These are phyloP conservation scores for Rana temporaria DNA, from an alignment of 2,113 vertebrate species.

Conservation along the genomic window DNA sequence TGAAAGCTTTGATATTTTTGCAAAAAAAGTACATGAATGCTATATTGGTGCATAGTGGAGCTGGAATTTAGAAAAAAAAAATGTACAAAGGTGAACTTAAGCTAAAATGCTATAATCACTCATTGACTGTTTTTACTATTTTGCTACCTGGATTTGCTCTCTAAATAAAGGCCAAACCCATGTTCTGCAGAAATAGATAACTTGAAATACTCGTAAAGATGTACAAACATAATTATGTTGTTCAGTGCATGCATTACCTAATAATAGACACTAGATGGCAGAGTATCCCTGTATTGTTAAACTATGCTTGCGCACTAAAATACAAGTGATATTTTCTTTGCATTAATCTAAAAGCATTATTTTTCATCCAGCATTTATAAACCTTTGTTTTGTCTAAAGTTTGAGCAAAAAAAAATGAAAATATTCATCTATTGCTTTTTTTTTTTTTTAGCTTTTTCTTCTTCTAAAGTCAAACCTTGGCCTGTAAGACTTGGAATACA, in stretches of 20 bases:
- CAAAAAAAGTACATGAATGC: too few relatives aligned
- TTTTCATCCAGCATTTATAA: constrained; percentile 25
- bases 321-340: constrained; percentile 8
- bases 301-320: not conserved
- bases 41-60: too few relatives aligned
- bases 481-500: not conserved
- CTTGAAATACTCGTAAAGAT: too few relatives aligned
- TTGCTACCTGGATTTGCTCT: too few relatives aligned
- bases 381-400: constrained; percentile 28
- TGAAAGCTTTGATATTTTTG: too few relatives aligned
- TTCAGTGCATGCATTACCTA: not conserved
- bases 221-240: not conserved
- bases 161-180: too few relatives aligned
- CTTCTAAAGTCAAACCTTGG: not conserved
- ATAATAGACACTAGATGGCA: constrained; percentile 46
- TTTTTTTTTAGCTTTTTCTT: not conserved
- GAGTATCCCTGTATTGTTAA: not conserved
- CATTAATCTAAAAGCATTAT: not conserved
- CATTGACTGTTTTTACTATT: too few relatives aligned
- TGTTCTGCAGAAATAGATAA: too few relatives aligned
- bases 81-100: too few relatives aligned
- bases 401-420: constrained; percentile 22
- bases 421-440: not conserved
- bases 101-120: too few relatives aligned
- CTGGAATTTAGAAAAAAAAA: too few relatives aligned